These are phyloP conservation scores for Heteropelma amictum DNA, from an alignment of 2,888 invertebrate genomes.

Conservation along the genomic window DNA sequence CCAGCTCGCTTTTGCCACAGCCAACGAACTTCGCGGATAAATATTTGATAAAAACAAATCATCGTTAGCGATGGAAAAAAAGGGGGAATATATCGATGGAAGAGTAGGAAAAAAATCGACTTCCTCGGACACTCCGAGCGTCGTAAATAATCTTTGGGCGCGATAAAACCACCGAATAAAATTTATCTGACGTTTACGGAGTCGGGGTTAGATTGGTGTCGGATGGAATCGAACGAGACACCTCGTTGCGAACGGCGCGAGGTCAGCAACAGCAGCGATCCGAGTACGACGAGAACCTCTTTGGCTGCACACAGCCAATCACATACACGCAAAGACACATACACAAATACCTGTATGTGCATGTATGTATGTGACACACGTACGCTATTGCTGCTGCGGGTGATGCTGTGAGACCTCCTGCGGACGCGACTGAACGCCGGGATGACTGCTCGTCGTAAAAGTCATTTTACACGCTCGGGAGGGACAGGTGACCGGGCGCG, in stretches of 20 bases:
- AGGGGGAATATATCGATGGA: constrained; percentile 6
- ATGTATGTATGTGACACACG: background rate
- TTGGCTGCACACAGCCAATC: background rate
- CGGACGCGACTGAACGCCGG: constrained; percentile 68
- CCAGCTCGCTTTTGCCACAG: no score
- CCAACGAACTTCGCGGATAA: no score
- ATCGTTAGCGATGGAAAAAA: background rate
- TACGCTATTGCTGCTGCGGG: constrained; percentile 30
- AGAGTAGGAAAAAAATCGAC: constrained; percentile 3
- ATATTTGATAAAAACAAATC: background rate
- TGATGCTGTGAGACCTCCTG: constrained; percentile 67
- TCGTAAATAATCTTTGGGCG: constrained; percentile 71
- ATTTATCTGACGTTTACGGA: constrained; percentile 76
- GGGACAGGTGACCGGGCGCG: constrained; percentile 71
- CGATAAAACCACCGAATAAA: constrained; percentile 74
- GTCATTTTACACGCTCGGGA: constrained; percentile 72
- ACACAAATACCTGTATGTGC: background rate
- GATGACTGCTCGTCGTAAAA: constrained; percentile 73
- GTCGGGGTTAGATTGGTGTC: constrained; percentile 73
- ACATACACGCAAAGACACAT: constrained; percentile 15
- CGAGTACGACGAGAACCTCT: constrained; percentile 30
- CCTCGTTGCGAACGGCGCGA: constrained; percentile 66
- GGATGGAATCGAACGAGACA: constrained; percentile 75
- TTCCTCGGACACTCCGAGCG: constrained; percentile 8
- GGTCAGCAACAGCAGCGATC: constrained; percentile 45